A percentile compares a stretch with the other conserved stretches of the same genome.
Conservation (phyloP, 2,113 vertebrate genomes). For the Clarias macrocephalus region DNA sequence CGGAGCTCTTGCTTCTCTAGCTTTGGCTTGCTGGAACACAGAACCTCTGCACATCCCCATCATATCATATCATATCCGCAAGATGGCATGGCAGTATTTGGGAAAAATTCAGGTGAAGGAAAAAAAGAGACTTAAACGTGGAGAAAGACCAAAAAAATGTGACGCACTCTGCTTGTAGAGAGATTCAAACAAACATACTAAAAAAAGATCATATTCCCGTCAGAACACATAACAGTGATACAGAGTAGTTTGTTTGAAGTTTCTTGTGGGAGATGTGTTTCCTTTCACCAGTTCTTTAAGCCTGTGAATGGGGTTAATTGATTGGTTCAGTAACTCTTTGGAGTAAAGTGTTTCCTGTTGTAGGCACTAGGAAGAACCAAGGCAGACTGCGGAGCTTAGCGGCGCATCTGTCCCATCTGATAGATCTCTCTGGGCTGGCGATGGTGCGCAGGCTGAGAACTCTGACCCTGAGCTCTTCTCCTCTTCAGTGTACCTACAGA, state of each 20-base stretch:
- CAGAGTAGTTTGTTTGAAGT: conserved; percentile 36
- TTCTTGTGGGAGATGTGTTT: conserved; percentile 46
- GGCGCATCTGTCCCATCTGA: conserved; percentile 91
- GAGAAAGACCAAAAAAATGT: conserved; percentile 30
- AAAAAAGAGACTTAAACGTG: conserved; percentile 65
- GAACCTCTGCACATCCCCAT: conserved; percentile 71
- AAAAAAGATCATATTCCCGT: conserved; percentile 56
- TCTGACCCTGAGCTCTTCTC: conserved; percentile 78
- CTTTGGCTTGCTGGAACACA: conserved; percentile 75
- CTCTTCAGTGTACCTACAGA: conserved; percentile 88
- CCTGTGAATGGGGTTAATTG: conserved; percentile 71
- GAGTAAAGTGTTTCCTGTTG: conserved; percentile 90
- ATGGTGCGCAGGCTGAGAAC: conserved; percentile 59
- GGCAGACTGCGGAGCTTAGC: conserved; percentile 82
- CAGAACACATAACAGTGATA: conserved; percentile 54
- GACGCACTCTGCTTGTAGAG: conserved; percentile 25
- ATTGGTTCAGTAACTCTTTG: conserved; percentile 91
- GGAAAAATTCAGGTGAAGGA: conserved; percentile 49
- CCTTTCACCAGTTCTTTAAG: conserved; percentile 61
- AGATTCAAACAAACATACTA: conserved; percentile 64
- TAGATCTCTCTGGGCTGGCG: conserved; percentile 82
- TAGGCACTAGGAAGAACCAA: conserved; percentile 97
- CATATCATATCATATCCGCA: conserved; percentile 77
- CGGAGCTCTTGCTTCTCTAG: conserved; percentile 72
- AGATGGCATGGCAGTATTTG: conserved; percentile 70